Base-by-base conservation (phyloP, 2,113 vertebrate genomes). In the Podarcis cretensis region DNA sequence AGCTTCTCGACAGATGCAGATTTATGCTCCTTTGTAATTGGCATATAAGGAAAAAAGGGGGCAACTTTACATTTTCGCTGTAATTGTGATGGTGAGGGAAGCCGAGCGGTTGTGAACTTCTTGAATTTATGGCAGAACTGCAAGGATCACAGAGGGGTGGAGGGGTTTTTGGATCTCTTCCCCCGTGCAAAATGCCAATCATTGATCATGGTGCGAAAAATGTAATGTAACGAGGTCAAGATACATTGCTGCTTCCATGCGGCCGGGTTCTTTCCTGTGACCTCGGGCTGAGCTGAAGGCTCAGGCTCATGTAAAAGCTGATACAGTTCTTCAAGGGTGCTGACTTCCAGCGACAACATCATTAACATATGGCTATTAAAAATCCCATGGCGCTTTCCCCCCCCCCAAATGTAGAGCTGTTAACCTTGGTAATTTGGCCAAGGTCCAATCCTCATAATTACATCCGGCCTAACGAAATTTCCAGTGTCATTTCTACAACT, bases 401-500 rank as follows among this genome's bases (percentile, higher is more conserved):
- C 8, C 43, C 48, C 9, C 84, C 43, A 92, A 93, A 95, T 93
- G 68, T 86, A 86, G 78, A 69, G 87, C 89, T 92, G 94, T 95
- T 94, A 95, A 95, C 92, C 93, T 94, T 94, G 84, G 83, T 90
- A 89, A 89, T 94, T 95, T 96, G 94, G 93, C 93, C 40, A 86
- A 85, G 40, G 83, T 94, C 95, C 95, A 96, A 43, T 84, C 92
- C 92, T 86, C 85, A 85, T 96, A 94, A 95, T 93, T 94, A 90
- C 87, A 91, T 94, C 88, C 91, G 83, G 81, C 86, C 91, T 92
- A 80, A 83, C 90, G 88, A 87, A 91, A 94, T 96, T 90, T 92
- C 78, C 83, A 79, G 81, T 87, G 80, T 68, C 30, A 0, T 75
- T 85, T 92, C 91, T 93, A 92, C 90, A 90, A 94, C 90, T 91